Base-by-base conservation (phyloP, 2,113 vertebrate species). In the Megaceryle maxima region DNA sequence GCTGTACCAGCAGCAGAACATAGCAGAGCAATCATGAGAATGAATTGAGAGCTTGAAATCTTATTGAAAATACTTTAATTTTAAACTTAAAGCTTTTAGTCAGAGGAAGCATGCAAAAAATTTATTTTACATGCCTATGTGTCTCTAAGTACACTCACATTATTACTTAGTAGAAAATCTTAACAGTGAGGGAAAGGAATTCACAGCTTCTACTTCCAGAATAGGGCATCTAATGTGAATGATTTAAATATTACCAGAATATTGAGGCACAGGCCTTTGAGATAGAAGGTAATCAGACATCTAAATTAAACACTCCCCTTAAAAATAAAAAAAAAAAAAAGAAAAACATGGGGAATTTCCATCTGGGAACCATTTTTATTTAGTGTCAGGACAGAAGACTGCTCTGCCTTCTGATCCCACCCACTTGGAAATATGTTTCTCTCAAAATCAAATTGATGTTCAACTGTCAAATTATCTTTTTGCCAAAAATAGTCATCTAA, bases 71-170 rank as follows among this genome's bases (percentile, higher is more conserved):
- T 56, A 31, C 18, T 29, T 57, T 11, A 9, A 20, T 43, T 67
- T 31, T 73, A 50, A 60, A 22, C 26, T 84, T 68, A 16, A 16
- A 87, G 55, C 69, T 50, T 57, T 53, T 11, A 5, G 8, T 25
- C 53, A 68, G 3, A 26, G 39, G 31, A 77, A 77, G 48, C 12
- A 39, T 16, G 26, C 24, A 37, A 68, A 8, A 92, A 90, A 56
- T 12, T 3, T 10, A 33, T 41, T 51, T 64, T 41, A 46, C 11
- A 2, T 19, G 50, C 21, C 25, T 16, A 0, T 33, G 35, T 72
- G 55, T 28, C 22, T 43, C 48, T 29, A 15, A 56, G 39, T 11
- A 15, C 50, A 19, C 41, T 72, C 17, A 5, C 20, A 10, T 11
- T 70, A 20, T 14, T 63, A 17, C 33, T 72, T 12, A 25, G 11